Evolutionary conservation across 2,888 invertebrate genomes (phyloP).

Genomic region (Rotaria sp.): DNA sequence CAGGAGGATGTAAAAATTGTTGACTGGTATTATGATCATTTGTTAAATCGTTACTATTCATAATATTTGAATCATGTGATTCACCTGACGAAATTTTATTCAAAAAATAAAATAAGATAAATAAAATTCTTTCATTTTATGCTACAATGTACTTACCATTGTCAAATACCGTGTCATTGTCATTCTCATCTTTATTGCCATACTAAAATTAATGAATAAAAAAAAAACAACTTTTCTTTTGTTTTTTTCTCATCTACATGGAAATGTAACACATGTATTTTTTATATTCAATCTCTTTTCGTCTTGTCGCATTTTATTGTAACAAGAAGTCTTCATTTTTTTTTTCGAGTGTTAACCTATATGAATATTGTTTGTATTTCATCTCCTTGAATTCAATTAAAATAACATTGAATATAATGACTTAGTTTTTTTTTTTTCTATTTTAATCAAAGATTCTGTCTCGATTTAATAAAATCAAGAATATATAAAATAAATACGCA

Average conservation of each 20-base stretch:
- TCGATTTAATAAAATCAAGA: not conserved
- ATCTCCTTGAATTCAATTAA: not conserved
- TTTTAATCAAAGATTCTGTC: not conserved
- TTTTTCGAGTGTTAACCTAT: not conserved
- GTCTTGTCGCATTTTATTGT: not conserved
- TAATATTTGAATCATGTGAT: not conserved
- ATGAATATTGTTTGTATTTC: not conserved
- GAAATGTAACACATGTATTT: not conserved
- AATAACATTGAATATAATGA: not conserved
- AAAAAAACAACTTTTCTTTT: not conserved
- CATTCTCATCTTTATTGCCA: not conserved
- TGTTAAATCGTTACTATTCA: not conserved
- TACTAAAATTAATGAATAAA: not conserved
- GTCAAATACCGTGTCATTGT: not conserved
- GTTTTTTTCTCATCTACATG: not conserved
- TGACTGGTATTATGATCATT: not conserved
- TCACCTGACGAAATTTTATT: not conserved
- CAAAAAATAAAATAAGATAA: not conserved
- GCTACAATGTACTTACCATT: not conserved
- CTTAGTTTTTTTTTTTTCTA: not conserved
- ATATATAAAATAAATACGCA: not conserved
- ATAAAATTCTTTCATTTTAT: not conserved
- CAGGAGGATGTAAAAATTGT: not conserved
- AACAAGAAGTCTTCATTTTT: not conserved
- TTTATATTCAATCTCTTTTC: not conserved